phyloP scores from a whole-genome alignment of 2,797 vertebrate genomes.

The Manis crassicaudata region DNA sequence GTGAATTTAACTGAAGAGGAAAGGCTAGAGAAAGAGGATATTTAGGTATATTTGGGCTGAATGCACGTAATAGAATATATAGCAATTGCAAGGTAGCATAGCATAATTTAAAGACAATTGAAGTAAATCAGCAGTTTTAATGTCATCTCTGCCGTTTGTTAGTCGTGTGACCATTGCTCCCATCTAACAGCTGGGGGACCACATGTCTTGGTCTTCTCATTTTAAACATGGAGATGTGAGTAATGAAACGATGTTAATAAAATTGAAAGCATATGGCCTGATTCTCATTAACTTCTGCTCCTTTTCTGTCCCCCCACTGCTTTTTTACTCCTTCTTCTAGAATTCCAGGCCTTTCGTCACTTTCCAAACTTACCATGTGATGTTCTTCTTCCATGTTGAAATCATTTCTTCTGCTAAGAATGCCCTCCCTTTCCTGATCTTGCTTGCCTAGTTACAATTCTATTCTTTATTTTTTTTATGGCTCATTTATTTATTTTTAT shows the following conservation, averaged over 20 bases:
- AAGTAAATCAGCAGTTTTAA: not conserved
- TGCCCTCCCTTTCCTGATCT: not conserved
- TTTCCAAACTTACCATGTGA: not conserved
- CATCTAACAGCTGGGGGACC: not conserved
- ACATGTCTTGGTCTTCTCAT: not conserved
- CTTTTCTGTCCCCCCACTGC: not conserved
- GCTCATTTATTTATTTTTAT: too few species aligned
- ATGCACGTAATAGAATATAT: not conserved
- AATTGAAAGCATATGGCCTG: not conserved
- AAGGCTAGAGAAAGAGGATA: not conserved
- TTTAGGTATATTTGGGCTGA: not conserved
- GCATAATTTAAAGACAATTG: not conserved
- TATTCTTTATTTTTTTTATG: not conserved
- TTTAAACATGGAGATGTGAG: not conserved
- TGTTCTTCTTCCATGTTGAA: not conserved
- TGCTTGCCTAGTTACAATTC: not conserved
- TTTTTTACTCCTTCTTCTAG: not conserved
- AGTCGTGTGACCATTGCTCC: not conserved
- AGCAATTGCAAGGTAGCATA: not conserved
- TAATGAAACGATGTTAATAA: not conserved
- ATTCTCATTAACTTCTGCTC: not conserved
- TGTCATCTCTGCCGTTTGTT: not conserved
- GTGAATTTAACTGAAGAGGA: not conserved
- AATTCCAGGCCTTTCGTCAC: not conserved
- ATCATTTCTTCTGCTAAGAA: not conserved